These are phyloP conservation scores for Zapus hudsonius DNA, from an alignment of 2,113 vertebrate genomes.

Conservation along the genomic window DNA sequence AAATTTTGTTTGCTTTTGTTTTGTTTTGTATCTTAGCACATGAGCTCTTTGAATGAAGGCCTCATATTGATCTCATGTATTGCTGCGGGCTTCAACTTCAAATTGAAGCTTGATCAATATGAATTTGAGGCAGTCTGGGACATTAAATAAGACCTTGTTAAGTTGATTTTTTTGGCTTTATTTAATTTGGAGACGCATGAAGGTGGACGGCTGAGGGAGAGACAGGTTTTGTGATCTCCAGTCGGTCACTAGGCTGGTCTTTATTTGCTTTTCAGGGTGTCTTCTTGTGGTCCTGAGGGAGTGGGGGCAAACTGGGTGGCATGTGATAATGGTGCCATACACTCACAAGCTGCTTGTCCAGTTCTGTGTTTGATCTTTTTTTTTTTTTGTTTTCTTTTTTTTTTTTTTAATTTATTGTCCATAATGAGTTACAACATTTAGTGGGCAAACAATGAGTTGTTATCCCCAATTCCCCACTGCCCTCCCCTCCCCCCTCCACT, in stretches of 20 bases:
- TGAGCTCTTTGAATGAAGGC: slow-evolving; percentile 49
- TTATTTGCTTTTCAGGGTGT: background rate
- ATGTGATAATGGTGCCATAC: background rate
- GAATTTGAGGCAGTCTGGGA: slow-evolving; percentile 53
- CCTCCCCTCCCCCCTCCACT: no score
- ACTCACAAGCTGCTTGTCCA: background rate
- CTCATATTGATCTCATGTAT: background rate
- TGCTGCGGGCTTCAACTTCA: slow-evolving; percentile 19
- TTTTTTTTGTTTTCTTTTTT: no score
- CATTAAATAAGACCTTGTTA: slow-evolving; percentile 60
- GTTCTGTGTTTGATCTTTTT: background rate
- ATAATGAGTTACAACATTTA: no score
- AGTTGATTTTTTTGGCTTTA: slow-evolving; percentile 26
- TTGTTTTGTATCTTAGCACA: background rate
- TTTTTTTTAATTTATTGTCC: no score
- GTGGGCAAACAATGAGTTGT: no score
- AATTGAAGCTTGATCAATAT: slow-evolving; percentile 45
- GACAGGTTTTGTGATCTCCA: background rate
- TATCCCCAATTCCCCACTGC: no score
- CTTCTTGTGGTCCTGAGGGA: background rate
- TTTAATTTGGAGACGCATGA: slow-evolving; percentile 35
- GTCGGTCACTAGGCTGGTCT: background rate
- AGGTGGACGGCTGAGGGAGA: background rate
- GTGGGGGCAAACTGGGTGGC: background rate
- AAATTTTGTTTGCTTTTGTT: background rate